Evolutionary conservation across 2,797 vertebrate species (phyloP), one percentile per base, ranked within the genome.

Genomic region (Leucoraja ocellata): DNA sequence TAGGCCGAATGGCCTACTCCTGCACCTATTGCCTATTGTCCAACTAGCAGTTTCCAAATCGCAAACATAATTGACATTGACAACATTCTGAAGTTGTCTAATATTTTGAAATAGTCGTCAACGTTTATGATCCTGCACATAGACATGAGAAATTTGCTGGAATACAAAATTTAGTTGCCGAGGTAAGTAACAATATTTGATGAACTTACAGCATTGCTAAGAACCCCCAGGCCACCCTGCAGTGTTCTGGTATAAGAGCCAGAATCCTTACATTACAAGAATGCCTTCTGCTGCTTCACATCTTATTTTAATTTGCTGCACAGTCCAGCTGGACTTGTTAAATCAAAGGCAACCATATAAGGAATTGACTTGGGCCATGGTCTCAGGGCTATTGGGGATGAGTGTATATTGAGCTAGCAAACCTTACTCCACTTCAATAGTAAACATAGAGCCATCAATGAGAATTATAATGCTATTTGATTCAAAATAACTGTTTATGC

Each of bases 231-330:
- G 68, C 32, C 68, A 91, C 88, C 8, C 63, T 63, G 58, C 83
- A 65, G 83, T 58, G 61, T 61, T 86, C 83, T 86, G 88, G 88
- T 46, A 91, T 25, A 73, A 9, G 68, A 91, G 88, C 88, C 88
- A 91, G 65, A 91, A 73, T 91, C 65, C 88, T 86, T 46, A 74
- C 36, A 65, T 91, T 68, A 91, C 68, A 91, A 91, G 68, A 39
- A 39, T 65, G 73, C 88, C 68, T 91, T 91, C 88, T 91, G 88
- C 68, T 74, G 68, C 68, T 73, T 91, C 88, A 86, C 54, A 86
- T 61, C 83, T 63, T 13, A 91, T 39, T 91, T 73, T 74, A 74
- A 74, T 91, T 91, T 68, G 73, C 36, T 91, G 88, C 65, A 73
- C n/a, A 73, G 36, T 91, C 88, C 88, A 91, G 68, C 65, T 71